These are phyloP conservation scores for Agriopis marginaria DNA, from an alignment of 2,888 invertebrate species.

Conservation along the genomic window DNA sequence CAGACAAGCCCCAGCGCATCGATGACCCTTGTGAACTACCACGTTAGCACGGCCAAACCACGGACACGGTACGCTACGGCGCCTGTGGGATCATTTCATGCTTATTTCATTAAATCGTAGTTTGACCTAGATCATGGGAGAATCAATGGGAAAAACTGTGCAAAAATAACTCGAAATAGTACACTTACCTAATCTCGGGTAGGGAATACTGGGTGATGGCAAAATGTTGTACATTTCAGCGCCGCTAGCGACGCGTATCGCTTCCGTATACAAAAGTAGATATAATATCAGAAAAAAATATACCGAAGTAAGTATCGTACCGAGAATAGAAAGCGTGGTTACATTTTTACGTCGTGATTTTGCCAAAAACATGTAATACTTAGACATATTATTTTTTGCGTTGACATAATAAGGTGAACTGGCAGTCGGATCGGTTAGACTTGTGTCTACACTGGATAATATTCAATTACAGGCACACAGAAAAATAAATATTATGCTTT, in stretches of 20 bases:
- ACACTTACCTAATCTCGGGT: not conserved
- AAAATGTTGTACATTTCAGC: not conserved
- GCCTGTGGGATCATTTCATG: not conserved
- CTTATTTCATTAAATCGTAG: not conserved
- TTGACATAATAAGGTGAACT: too few relatives aligned
- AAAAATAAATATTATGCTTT: too few relatives aligned
- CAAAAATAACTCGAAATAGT: not conserved
- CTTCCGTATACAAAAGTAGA: not conserved
- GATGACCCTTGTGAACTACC: too few relatives aligned
- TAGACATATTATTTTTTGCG: too few relatives aligned
- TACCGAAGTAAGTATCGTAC: not conserved
- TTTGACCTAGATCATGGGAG: too few relatives aligned
- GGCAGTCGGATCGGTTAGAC: too few relatives aligned
- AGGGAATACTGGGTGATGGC: not conserved
- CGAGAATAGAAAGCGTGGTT: not conserved
- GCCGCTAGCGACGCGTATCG: not conserved
- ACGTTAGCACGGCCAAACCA: too few relatives aligned
- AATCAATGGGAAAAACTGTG: not conserved
- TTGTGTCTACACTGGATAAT: too few relatives aligned
- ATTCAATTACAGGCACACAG: too few relatives aligned
- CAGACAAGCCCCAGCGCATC: too few relatives aligned
- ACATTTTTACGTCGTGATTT: too few relatives aligned
- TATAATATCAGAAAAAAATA: not conserved
- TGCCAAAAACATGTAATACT: not conserved
- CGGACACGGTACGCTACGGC: not conserved